Base-by-base conservation (phyloP, 2,888 invertebrate genomes). In the Ochropacha duplaris region DNA sequence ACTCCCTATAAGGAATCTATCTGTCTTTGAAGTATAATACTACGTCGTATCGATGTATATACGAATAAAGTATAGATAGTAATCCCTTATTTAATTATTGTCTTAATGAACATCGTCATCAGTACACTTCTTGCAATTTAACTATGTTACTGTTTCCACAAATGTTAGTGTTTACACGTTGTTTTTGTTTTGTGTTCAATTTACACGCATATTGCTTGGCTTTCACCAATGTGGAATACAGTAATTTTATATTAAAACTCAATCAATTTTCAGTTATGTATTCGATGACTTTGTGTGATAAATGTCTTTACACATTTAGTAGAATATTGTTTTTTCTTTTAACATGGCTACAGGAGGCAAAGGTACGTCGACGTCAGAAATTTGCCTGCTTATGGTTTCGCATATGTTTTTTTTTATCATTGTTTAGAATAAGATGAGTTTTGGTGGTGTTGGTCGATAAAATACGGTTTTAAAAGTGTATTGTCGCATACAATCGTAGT, bases 301-400 rank as follows among this genome's bases (percentile, higher is more conserved):
- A 44, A 56, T 57, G 54, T 61, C 57, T 55, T 54, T 61, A 44
- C 63, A 68, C 67, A 74, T 71, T 76, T 68, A 73, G 74, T 74
- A 75, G 73, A 71, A 64, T 66, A 9, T 44, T 60, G 75, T 76
- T 72, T 81, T 78, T 85, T 78, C 72, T 83, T 79, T 76, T 77
- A 79, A 76, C 81, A 74, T 77, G 77, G 81, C 86, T 66, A 75
- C 87, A 92, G 92, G 92, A 78, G 84, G 89, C 91, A 62, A 92
- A 92, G 92, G 92, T 92, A 90, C 81, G 89, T 89, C 60, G 52
- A 60, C 58, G 68, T 68, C 56, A 54, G 60, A 49, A 58, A 57
- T 65, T 52, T 49, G 58, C 59, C 58, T 58, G 54, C 36, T 31
- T 49, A 28, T 50, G 19, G 49, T 16, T 44, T 44, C 39, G 44